Evolutionary conservation across 1,140 invertebrate species (phyloP), one percentile per base, ranked within the genome.

Genomic region (Papilio polyxenes): DNA sequence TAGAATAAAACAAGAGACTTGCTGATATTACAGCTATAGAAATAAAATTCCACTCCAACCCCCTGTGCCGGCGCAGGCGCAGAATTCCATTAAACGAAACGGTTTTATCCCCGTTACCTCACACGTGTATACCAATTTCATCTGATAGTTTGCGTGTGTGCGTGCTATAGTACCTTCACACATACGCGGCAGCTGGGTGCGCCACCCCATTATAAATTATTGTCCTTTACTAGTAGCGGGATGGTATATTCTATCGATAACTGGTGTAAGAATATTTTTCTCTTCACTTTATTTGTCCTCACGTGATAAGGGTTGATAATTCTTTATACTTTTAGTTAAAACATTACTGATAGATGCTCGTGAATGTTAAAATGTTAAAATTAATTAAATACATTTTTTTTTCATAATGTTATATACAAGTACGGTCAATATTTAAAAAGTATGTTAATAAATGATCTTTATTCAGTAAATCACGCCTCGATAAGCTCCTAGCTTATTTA

Each of bases 131-230:
- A 83, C 77, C 82, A 81, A 85, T 83, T 85, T 83, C 75, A 85
- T 84, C 82, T 88, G 75, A 87, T 85, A 83, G 53, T 80, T 49
- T 83, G 17, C 20, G 81, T 88, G 89, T 89, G 86, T 89, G 87
- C 15, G 82, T 86, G 80, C 75, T 81, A 65, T 81, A 80, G 82
- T 76, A 40, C 69, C 87, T 83, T 85, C 86, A 88, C 84, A 85
- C 82, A 85, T 81, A 80, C 31, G 44, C 59, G 82, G 77, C 59
- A 83, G 85, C 84, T 89, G 88, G 90, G 89, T 91, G 90, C 88
- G 88, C 90, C 91, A 91, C 90, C 91, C 91, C 89, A 87, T 88
- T 83, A 80, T 80, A 89, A 89, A 91, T 90, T 89, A 90, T 89
- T 89, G 85, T 88, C 86, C 86, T 84, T 81, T 83, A 78, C 59